Base-by-base conservation (phyloP, 2,888 invertebrate species). In the Rotaria magnacalcarata region DNA sequence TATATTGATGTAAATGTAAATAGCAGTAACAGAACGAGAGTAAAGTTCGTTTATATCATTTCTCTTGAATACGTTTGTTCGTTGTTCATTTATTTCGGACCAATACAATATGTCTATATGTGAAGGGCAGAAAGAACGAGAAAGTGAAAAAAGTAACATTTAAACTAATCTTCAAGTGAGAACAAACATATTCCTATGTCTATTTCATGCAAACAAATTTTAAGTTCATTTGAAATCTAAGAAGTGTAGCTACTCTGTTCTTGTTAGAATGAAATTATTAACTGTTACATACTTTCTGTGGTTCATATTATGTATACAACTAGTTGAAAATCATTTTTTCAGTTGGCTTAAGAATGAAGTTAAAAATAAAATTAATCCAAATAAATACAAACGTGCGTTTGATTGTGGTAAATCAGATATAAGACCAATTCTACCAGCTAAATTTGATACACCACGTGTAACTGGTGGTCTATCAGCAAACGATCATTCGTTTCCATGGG, bases 321-420 rank as follows among this genome's bases (percentile, higher is more conserved):
- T 43, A 47, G 75, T 80, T 21, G 75, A 80, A 24, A 47, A 41
- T 47, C 75, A 80, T 47, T 80, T 80, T 80, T 41, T 80, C 16
- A 43, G 27, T 43, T 80, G 75, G 75, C 2, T 43, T 47, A 24
- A 47, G 47, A 3, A 80, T n/a, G 43, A 80, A 80, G 21, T 80
- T 10, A 6, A 47, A 47, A 5, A 47, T 24, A 21, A 2, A 24
- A 19, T 80, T 24, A 24, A 80, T 80, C 21, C 47, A 10, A 24
- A 47, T 47, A 27, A 67, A 67, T 21, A 43, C 47, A 21, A 14
- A 47, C 41, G 75, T 47, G 6, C 11, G 11, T 80, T 80, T 10
- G 75, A 80, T 80, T 80, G 75, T 80, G 75, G 75, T 43, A 24
- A 8, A 80, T 80, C 75, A 21, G 47, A 47, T 80, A 11, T 80